Evolutionary conservation across 2,888 invertebrate genomes (phyloP), one percentile per base, ranked within the genome.

Genomic region (Phania funesta): DNA sequence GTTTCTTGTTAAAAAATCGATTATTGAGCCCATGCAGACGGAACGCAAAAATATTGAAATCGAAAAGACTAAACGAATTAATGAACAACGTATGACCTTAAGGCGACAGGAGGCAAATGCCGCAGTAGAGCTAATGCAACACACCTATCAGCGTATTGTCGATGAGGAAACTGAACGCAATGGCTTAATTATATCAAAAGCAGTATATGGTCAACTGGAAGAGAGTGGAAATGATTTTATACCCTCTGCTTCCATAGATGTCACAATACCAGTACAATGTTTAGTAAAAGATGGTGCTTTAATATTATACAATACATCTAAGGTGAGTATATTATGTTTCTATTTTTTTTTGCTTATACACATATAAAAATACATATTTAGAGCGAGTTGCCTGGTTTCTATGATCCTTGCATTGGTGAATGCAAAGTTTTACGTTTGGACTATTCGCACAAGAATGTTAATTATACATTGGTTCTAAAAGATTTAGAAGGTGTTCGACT

Each of bases 331-430:
- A 9, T 35, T 35, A 35, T 35, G 26, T 18, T 8, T 8, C 9
- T 16, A 8, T 6, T 18, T 44, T 44, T 44, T 29, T 29, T 29
- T 29, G 7, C 7, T 7, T 29, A 29, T 29, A 4, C 11, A 44
- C 0, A 16, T 18, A 0, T 18, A 16, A 16, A 16, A 3, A n/a
- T 41, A 3, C n/a, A 41, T 5, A 84, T 93, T 93, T 26, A 99
- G 98, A 95, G 96, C 89, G 97, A 98, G 89, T 91, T 99, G 83
- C 97, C 99, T 11, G 99, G 99, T 32, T 99, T 99, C 92, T 99
- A 96, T 91, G 99, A 99, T 91, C 98, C 98, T 0, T 97, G 97
- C 85, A 94, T 96, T 67, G 98, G 98, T 0, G 98, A 99, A 86
- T 95, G 96, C 32, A 99, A 99, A 91, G 94, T 94, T 87, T 92